Base-by-base conservation (phyloP, 2,797 vertebrate genomes). In the Lagocephalus sceleratus region DNA sequence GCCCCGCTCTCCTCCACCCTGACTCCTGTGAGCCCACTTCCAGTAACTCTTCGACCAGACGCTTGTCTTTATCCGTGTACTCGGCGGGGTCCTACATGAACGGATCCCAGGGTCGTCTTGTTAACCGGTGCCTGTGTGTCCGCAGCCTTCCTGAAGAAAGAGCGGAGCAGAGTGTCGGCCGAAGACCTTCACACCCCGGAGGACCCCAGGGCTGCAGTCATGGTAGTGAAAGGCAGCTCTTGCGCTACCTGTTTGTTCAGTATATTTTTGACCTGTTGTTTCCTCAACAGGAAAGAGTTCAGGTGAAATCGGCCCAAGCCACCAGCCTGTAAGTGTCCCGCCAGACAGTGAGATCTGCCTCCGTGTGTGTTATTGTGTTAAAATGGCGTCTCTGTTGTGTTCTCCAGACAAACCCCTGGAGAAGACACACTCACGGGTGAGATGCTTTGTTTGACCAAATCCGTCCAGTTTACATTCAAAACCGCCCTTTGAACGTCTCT, bases 401-500 rank as follows among this genome's bases (percentile, higher is more conserved):
- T 20, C 39, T 40, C 67, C 80, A 88, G 84, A 66, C 93, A 93
- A 82, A 77, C 90, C 2, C 80, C 92, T 0, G 94, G 87, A 63
- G 94, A 97, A 74, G 95, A 97, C 68, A 73, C 87, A 16, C 77
- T 94, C 63, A 94, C 91, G 78, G 92, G 95, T 98, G 85, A 91
- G 92, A 85, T 12, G 2, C 35, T 7, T 23, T 12, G 29, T 53
- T 58, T 59, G 20, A 50, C 50, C 45, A 6, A 17, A 14, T 47
- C 12, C 22, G 40, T 70, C 25, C 23, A 25, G 23, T 7, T 25
- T 32, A 12, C 10, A 7, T 7, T 32, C 29, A 10, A 14, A 10
- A 10, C 12, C 14, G 32, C 26, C 23, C 2, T 29, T 29, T 29
- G 32, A 10, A 14, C 32, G 12, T 14, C 1, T 35, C 32, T n/a